A percentile compares a stretch with the other conserved stretches of the same genome.
Conservation (phyloP, 2,888 invertebrate species). For the Blastobasis lacticolella region DNA sequence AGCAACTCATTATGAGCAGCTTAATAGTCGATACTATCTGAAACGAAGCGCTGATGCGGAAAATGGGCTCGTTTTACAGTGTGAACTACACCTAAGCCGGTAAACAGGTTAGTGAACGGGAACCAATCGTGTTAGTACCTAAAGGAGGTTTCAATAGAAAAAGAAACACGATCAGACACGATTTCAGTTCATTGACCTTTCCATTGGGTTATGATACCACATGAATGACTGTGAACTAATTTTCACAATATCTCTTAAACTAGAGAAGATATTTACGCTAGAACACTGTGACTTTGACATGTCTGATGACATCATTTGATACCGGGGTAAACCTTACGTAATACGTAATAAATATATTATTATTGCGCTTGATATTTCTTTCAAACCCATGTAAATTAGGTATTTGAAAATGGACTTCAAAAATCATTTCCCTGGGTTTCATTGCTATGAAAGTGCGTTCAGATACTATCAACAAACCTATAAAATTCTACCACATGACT, state of each 20-base stretch:
- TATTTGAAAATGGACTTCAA: neutral
- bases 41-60: constrained; percentile 17
- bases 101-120: constrained; percentile 21
- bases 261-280: neutral
- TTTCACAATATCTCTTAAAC: neutral
- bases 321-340: no score
- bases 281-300: no score
- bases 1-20: neutral
- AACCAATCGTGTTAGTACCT: neutral
- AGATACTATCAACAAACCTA: no score
- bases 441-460: no score
- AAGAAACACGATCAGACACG: neutral
- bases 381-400: neutral
- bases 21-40: constrained; percentile 15
- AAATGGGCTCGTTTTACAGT: constrained; percentile 20
- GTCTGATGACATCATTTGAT: no score
- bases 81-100: constrained; percentile 12
- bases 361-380: neutral
- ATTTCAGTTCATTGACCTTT: no score
- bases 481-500: no score
- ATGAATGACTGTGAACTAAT: no score
- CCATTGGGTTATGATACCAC: no score
- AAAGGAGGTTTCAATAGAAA: neutral
- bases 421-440: no score
- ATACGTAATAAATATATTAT: neutral